Percentiles rank a stretch among this genome's conserved stretches.
Evolutionary conservation across 2,113 vertebrate genomes (phyloP).

Genomic region (Cariama cristata): DNA sequence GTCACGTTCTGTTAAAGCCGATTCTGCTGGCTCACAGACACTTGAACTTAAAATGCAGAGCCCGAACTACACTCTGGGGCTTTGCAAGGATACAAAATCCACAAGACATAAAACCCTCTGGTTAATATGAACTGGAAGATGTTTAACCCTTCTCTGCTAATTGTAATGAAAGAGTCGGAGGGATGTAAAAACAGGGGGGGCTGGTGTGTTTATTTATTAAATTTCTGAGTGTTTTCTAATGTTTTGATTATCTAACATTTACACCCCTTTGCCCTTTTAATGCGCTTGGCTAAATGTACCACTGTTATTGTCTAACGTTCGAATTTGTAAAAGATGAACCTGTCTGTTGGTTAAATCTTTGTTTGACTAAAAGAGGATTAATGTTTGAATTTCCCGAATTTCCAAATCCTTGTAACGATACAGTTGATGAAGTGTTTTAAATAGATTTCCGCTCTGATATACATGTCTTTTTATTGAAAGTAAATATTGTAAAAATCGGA

Average conservation of each 20-base stretch:
- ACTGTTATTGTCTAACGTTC: constrained; percentile 54
- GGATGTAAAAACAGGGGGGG: not conserved
- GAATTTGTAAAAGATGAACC: constrained; percentile 66
- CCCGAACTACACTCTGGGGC: constrained; percentile 64
- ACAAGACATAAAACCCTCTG: constrained; percentile 64
- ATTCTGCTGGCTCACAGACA: constrained; percentile 62
- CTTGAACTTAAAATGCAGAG: constrained; percentile 72
- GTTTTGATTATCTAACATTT: constrained; percentile 47
- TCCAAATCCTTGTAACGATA: constrained; percentile 52
- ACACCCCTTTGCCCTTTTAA: constrained; percentile 57
- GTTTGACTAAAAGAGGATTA: constrained; percentile 64
- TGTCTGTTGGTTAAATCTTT: constrained; percentile 66
- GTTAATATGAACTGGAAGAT: constrained; percentile 68
- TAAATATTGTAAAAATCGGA: constrained; percentile 76
- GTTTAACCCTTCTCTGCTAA: constrained; percentile 66
- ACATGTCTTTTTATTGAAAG: constrained; percentile 53
- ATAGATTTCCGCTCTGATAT: constrained; percentile 55
- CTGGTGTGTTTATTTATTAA: constrained; percentile 48
- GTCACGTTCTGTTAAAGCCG: constrained; percentile 38
- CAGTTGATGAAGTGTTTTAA: constrained; percentile 65
- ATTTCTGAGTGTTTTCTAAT: constrained; percentile 55
- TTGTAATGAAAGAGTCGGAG: constrained; percentile 55
- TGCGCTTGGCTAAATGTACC: constrained; percentile 44
- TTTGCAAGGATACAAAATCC: constrained; percentile 73
- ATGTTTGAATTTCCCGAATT: constrained; percentile 62